Evolutionary conservation across 1,140 invertebrate species (phyloP).

Genomic region (Drosophila grimshawi): DNA sequence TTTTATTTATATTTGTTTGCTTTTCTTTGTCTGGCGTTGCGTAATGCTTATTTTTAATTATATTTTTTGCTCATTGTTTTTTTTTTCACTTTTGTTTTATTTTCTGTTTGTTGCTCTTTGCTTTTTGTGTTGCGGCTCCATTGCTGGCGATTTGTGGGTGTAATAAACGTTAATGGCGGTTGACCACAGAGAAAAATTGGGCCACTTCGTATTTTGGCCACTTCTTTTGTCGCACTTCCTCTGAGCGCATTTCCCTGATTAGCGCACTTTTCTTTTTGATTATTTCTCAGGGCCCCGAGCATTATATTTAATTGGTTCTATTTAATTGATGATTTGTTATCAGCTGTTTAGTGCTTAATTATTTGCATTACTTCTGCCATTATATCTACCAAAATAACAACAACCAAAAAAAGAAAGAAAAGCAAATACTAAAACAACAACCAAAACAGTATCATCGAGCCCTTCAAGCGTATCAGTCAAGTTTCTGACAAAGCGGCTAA

Average conservation of each 20-base stretch:
- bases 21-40: conserved; percentile 59
- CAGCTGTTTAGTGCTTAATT: conserved; percentile 77
- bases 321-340: conserved; percentile 80
- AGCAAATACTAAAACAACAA: conserved; percentile 4
- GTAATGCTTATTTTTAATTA: conserved; percentile 83
- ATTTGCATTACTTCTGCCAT: conserved; percentile 53
- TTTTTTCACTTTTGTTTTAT: conserved; percentile 45
- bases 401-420: conserved; percentile 11
- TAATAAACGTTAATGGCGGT: conserved; percentile 82
- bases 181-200: conserved; percentile 79
- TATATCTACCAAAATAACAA: conserved; percentile 15
- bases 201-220: conserved; percentile 62
- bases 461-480: conserved; percentile 49
- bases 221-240: conserved; percentile 45
- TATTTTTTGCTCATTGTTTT: conserved; percentile 60
- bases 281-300: conserved; percentile 16
- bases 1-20: conserved; percentile 42
- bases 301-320: conserved; percentile 71
- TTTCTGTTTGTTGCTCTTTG: conserved; percentile 66
- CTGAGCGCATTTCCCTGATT: conserved; percentile 45
- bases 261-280: conserved; percentile 43
- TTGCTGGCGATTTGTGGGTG: conserved; percentile 66
- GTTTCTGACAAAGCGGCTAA: conserved; percentile 67
- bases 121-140: conserved; percentile 60
- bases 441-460: conserved; percentile 13